These are phyloP conservation scores for Bombus difficillimus DNA, from an alignment of 1,140 invertebrate species.

Conservation along the genomic window DNA sequence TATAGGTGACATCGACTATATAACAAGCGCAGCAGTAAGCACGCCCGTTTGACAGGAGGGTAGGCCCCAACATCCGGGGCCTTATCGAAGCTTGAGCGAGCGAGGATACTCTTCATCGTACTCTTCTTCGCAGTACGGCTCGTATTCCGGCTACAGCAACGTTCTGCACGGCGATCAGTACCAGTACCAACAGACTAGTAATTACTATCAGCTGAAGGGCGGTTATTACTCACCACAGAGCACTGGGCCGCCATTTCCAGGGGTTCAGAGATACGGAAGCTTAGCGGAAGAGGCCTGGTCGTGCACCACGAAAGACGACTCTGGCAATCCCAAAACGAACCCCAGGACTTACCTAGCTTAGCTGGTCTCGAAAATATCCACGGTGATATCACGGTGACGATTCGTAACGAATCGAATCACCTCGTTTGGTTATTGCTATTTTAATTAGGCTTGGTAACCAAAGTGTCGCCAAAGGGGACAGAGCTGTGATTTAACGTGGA, in stretches of 20 bases:
- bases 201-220: slow-evolving; percentile 75
- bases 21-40: slow-evolving; percentile 81
- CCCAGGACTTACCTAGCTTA: slow-evolving; percentile 76
- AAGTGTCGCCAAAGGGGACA: background rate
- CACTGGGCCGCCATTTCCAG: slow-evolving; percentile 76
- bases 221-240: slow-evolving; percentile 81
- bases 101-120: slow-evolving; percentile 78
- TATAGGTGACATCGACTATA: slow-evolving; percentile 88
- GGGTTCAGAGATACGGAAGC: slow-evolving; percentile 80
- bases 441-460: background rate
- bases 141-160: slow-evolving; percentile 79
- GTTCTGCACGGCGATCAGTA: slow-evolving; percentile 67
- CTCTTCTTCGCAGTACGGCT: slow-evolving; percentile 77
- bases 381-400: background rate
- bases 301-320: slow-evolving; percentile 63
- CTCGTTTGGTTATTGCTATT: background rate
- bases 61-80: slow-evolving; percentile 79
- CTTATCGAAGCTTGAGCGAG: slow-evolving; percentile 80
- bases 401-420: background rate
- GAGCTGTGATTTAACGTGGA: background rate
- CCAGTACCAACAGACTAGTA: slow-evolving; percentile 70
- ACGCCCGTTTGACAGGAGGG: slow-evolving; percentile 81
- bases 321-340: slow-evolving; percentile 59
- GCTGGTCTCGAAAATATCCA: slow-evolving; percentile 2
- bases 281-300: slow-evolving; percentile 79